Conservation (phyloP, 1,140 invertebrate species). For the Polyergus mexicanus region DNA sequence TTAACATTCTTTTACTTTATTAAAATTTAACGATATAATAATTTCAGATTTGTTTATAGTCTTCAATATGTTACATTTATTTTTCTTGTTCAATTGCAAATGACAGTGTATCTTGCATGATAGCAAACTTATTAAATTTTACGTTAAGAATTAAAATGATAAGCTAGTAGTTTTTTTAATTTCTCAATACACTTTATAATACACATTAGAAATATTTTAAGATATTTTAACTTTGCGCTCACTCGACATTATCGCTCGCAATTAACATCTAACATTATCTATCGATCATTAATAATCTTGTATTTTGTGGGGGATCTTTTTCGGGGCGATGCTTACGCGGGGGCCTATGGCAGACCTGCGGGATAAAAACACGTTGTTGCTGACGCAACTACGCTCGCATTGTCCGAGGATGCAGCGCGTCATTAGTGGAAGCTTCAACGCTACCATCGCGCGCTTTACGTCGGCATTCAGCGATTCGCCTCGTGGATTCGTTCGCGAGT, state of each 20-base stretch:
- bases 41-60: background rate
- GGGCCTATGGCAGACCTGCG: conserved; percentile 3
- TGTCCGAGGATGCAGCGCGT: conserved; percentile 54
- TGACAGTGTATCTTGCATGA: background rate
- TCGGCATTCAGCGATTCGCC: conserved; percentile 64
- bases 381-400: conserved; percentile 55
- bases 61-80: background rate
- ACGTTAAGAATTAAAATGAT: background rate
- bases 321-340: background rate
- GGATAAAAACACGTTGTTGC: conserved; percentile 60
- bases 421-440: conserved; percentile 65
- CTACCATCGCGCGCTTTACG: conserved; percentile 59
- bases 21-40: background rate
- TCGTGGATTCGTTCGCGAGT: conserved; percentile 59
- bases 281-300: conserved; percentile 48
- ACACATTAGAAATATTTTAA: background rate
- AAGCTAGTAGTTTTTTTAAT: background rate
- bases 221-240: background rate
- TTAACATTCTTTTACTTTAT: background rate
- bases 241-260: conserved; percentile 29
- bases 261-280: conserved; percentile 45
- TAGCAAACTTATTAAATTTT: background rate
- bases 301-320: conserved; percentile 15
- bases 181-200: conserved; percentile 7
- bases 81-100: background rate